A percentile compares a stretch with the other conserved stretches of the same genome.
phyloP scores from a whole-genome alignment of 2,888 invertebrate genomes.

The Marronus borbonicus region DNA sequence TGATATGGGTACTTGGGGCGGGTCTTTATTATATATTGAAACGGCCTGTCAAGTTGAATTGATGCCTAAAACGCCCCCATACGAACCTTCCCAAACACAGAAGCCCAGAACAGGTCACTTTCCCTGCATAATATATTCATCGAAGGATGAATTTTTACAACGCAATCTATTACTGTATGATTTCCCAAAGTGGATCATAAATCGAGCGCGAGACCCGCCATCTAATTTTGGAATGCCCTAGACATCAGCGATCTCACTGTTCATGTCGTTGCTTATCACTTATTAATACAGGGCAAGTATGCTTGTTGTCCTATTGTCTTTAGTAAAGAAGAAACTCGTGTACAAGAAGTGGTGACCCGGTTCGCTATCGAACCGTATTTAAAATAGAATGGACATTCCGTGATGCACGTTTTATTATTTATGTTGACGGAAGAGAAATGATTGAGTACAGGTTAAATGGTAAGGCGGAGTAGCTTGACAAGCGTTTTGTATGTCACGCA shows the following conservation, averaged over 20 bases:
- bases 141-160: slow-evolving; percentile 41
- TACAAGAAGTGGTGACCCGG: slow-evolving; percentile 14
- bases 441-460: slow-evolving; percentile 34
- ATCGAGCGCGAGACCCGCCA: slow-evolving; percentile 29
- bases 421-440: slow-evolving; percentile 22
- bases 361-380: slow-evolving; percentile 35
- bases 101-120: slow-evolving; percentile 22
- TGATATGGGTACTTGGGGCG: slow-evolving; percentile 1
- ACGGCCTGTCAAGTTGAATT: slow-evolving; percentile 16
- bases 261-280: slow-evolving; percentile 16
- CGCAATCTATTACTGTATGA: slow-evolving; percentile 35
- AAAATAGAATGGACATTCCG: slow-evolving; percentile 11
- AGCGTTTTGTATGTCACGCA: slow-evolving; percentile 29
- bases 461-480: slow-evolving; percentile 12
- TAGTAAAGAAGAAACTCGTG: not conserved
- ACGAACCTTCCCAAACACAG: not conserved
- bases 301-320: slow-evolving; percentile 2
- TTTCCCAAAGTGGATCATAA: slow-evolving; percentile 40
- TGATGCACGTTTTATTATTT: slow-evolving; percentile 17
- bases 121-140: slow-evolving; percentile 31
- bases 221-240: slow-evolving; percentile 37
- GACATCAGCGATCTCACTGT: slow-evolving; percentile 8
- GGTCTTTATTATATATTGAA: slow-evolving; percentile 14
- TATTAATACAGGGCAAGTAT: not conserved
- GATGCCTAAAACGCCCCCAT: slow-evolving; percentile 19